A percentile compares a stretch with the other conserved stretches of the same genome.
Evolutionary conservation across 2,113 vertebrate genomes (phyloP).

Genomic region (Jacana jacana): DNA sequence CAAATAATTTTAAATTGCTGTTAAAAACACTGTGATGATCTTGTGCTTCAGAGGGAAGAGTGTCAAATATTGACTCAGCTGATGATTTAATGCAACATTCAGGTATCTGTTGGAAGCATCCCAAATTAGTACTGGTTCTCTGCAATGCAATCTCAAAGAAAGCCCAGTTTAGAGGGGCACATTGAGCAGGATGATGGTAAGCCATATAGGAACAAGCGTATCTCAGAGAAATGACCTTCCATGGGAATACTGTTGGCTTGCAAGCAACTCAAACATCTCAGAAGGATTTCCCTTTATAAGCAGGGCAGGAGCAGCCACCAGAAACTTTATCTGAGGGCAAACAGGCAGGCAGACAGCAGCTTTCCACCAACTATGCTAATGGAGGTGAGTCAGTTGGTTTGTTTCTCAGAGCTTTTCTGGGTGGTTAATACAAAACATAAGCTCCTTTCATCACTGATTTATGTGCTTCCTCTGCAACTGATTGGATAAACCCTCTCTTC

Average conservation of each 20-base stretch:
- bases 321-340: neutral
- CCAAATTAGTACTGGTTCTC: neutral
- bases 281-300: neutral
- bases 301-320: neutral
- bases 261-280: neutral
- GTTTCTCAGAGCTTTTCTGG: neutral
- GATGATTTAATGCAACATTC: neutral
- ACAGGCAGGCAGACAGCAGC: neutral
- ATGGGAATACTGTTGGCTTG: neutral
- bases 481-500: neutral
- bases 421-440: neutral
- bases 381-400: constrained; percentile 9
- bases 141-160: neutral
- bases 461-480: neutral
- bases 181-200: neutral
- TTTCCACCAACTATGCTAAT: neutral
- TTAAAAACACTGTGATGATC: neutral
- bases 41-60: neutral
- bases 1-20: neutral
- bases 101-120: neutral
- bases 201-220: neutral
- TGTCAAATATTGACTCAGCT: neutral
- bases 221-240: neutral
- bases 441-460: neutral
- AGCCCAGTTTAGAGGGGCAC: neutral